Percentiles rank a stretch among this genome's conserved stretches.
These are phyloP conservation scores for Scaptomyza parva DNA, from an alignment of 2,888 invertebrate genomes.

Conservation along the genomic window DNA sequence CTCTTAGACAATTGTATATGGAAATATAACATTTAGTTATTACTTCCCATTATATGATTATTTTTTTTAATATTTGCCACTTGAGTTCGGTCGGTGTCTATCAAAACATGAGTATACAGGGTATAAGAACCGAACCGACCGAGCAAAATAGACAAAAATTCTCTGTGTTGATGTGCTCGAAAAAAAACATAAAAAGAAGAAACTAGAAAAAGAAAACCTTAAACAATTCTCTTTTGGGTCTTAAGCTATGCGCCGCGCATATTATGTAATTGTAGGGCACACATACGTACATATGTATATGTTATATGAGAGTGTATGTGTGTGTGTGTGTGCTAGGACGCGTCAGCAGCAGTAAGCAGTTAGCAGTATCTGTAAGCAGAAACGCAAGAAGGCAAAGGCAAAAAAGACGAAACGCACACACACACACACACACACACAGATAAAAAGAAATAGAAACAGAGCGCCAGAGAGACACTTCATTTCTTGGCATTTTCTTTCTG, in stretches of 20 bases:
- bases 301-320: constrained; percentile 17
- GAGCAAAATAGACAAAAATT: constrained; percentile 10
- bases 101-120: background rate
- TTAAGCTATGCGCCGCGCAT: constrained; percentile 73
- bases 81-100: background rate
- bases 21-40: too few relatives aligned
- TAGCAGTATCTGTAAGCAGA: constrained; percentile 3
- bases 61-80: background rate
- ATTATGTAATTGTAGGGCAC: constrained; percentile 76
- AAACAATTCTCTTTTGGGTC: constrained; percentile 53
- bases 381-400: constrained; percentile 17
- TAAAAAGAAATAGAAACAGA: constrained; percentile 19
- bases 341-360: constrained; percentile 19
- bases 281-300: constrained; percentile 24
- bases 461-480: constrained; percentile 73
- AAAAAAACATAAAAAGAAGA: constrained; percentile 12
- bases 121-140: background rate
- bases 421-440: constrained; percentile 25
- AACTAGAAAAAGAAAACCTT: constrained; percentile 40
- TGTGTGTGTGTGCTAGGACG: constrained; percentile 15
- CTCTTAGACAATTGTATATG: too few relatives aligned
- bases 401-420: constrained; percentile 36
- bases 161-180: constrained; percentile 20
- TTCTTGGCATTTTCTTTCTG: constrained; percentile 73
- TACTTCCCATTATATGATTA: too few relatives aligned